These are phyloP conservation scores for Nasonia oneida DNA, from an alignment of 2,888 invertebrate genomes.

Conservation along the genomic window DNA sequence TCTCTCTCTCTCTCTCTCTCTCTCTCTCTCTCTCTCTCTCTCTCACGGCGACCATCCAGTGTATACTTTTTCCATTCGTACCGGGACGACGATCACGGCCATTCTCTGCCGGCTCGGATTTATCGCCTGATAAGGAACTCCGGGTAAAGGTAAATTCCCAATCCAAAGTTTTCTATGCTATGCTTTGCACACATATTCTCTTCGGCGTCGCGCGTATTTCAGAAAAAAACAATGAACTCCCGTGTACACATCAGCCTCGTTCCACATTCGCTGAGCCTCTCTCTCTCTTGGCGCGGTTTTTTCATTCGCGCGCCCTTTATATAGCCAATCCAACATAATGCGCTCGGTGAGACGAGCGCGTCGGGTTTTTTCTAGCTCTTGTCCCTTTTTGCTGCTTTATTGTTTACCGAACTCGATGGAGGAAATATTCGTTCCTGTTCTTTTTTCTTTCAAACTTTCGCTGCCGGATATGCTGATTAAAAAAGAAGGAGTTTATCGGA, in stretches of 20 bases:
- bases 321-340: conserved; percentile 62
- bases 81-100: neutral
- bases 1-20: no score
- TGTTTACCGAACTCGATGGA: conserved; percentile 29
- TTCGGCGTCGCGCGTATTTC: neutral
- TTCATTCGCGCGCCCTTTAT: conserved; percentile 38
- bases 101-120: neutral
- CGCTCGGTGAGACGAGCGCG: conserved; percentile 34
- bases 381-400: conserved; percentile 27
- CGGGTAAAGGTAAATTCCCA: neutral
- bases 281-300: conserved; percentile 5
- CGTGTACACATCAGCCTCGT: conserved; percentile 36
- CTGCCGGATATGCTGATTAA: conserved; percentile 25
- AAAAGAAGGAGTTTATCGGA: conserved; percentile 11
- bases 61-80: neutral
- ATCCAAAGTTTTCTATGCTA: neutral
- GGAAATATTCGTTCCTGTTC: conserved; percentile 22
- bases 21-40: no score
- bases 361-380: neutral
- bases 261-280: conserved; percentile 48
- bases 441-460: neutral
- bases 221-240: neutral
- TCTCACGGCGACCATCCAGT: neutral
- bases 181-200: neutral
- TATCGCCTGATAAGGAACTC: neutral